Percentiles rank a stretch among this genome's conserved stretches.
Evolutionary conservation across 2,888 invertebrate species (phyloP).

Genomic region (Nebria brevicollis): DNA sequence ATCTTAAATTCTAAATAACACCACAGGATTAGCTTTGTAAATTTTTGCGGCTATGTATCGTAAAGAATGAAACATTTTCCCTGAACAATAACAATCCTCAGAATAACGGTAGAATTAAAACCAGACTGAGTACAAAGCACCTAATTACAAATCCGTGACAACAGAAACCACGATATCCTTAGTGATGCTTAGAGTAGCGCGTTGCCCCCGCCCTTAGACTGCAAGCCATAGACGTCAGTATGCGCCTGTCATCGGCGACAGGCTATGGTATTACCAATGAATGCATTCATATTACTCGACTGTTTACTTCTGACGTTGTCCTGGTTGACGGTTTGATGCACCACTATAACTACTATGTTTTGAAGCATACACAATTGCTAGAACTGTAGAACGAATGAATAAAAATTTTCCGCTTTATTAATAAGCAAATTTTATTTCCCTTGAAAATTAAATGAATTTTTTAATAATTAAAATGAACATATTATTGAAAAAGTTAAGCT

Average conservation of each 20-base stretch:
- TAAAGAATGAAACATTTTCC: not conserved
- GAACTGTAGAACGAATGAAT: not conserved
- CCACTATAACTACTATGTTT: not conserved
- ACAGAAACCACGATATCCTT: not conserved
- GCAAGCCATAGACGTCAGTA: not conserved
- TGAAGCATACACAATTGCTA: not conserved
- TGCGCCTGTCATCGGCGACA: not conserved
- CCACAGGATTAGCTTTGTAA: no score
- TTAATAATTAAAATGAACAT: no score
- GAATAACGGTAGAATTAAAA: constrained; percentile 35
- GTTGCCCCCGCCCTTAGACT: not conserved
- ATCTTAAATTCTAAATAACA: not conserved
- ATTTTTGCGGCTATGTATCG: not conserved
- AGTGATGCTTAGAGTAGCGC: constrained; percentile 5
- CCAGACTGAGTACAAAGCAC: constrained; percentile 36
- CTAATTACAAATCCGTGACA: constrained; percentile 43
- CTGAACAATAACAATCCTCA: not conserved
- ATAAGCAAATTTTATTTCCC: no score
- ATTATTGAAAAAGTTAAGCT: no score
- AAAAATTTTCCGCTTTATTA: no score
- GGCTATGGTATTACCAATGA: not conserved
- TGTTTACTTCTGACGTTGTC: not conserved
- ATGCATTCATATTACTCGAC: not conserved
- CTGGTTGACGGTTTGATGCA: not conserved
- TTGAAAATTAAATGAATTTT: no score